Evolutionary conservation across 2,797 vertebrate genomes (phyloP).

Genomic region (Lates japonicus): DNA sequence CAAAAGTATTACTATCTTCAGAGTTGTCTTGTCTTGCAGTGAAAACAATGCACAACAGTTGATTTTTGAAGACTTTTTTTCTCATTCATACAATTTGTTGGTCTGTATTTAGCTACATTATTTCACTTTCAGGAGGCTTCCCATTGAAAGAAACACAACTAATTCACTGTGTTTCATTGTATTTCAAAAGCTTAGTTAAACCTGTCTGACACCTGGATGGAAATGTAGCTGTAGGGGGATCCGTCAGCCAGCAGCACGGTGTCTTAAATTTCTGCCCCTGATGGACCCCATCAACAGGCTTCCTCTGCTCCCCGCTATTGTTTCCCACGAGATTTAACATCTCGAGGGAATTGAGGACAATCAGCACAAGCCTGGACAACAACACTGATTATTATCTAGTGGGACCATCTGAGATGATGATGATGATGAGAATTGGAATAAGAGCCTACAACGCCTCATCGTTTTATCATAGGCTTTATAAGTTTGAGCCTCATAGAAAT

Average conservation of each 20-base stretch:
- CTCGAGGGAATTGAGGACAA: no score
- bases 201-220: slow-evolving; percentile 8
- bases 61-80: not conserved
- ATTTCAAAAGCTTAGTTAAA: slow-evolving; percentile 30
- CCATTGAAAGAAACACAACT: not conserved
- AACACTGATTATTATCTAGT: slow-evolving; percentile 68
- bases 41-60: not conserved
- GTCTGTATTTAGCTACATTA: not conserved
- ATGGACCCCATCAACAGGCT: slow-evolving; percentile 19
- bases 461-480: slow-evolving; percentile 55
- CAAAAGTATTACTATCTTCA: not conserved
- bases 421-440: slow-evolving; percentile 56
- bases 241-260: not conserved
- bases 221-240: slow-evolving; percentile 10
- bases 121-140: not conserved
- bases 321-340: no score
- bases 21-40: not conserved
- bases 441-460: slow-evolving; percentile 46
- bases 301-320: slow-evolving; percentile 21
- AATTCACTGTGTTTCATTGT: not conserved
- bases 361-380: slow-evolving; percentile 50
- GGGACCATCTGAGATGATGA: slow-evolving; percentile 63
- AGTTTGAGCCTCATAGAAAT: slow-evolving; percentile 48
- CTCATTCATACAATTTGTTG: not conserved
- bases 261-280: slow-evolving; percentile 13